These are phyloP conservation scores for Plectropomus leopardus DNA, from an alignment of 2,113 vertebrate genomes.

Conservation along the genomic window DNA sequence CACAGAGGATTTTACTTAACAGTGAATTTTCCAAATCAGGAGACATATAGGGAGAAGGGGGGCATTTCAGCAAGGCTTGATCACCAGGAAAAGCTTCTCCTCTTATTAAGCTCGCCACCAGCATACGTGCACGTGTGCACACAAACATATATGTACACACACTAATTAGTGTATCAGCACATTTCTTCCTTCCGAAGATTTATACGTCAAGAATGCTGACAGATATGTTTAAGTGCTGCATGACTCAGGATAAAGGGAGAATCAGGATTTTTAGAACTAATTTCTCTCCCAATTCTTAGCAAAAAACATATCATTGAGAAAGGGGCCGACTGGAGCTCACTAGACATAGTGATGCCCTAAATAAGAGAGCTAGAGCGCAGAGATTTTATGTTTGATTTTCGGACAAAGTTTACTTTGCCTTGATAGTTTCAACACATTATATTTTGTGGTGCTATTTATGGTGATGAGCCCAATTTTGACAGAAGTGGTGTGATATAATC, in stretches of 20 bases:
- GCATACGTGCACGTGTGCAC: conserved; percentile 9
- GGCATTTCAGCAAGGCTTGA: conserved; percentile 55
- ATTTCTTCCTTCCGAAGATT: conserved; percentile 60
- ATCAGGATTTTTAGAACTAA: neutral
- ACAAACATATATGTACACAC: conserved; percentile 18
- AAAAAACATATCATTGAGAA: neutral
- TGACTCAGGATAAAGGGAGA: conserved; percentile 3
- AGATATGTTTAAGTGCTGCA: conserved; percentile 34
- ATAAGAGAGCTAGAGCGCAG: neutral
- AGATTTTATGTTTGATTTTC: neutral
- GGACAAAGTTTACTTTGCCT: neutral
- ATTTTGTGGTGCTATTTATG: neutral
- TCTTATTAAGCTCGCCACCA: conserved; percentile 64
- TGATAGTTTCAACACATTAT: neutral
- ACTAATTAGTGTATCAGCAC: conserved; percentile 53
- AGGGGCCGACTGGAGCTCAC: neutral
- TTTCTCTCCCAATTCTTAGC: neutral
- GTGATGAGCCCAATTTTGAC: neutral
- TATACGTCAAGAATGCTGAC: conserved; percentile 53
- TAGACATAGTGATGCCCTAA: neutral
- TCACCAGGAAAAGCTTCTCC: conserved; percentile 65
- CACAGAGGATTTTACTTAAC: conserved; percentile 60
- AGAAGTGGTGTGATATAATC: neutral
- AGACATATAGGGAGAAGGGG: conserved; percentile 50
- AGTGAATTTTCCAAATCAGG: conserved; percentile 70